phyloP scores from a whole-genome alignment of 2,888 invertebrate genomes.

The Lasioglossum marginatum region DNA sequence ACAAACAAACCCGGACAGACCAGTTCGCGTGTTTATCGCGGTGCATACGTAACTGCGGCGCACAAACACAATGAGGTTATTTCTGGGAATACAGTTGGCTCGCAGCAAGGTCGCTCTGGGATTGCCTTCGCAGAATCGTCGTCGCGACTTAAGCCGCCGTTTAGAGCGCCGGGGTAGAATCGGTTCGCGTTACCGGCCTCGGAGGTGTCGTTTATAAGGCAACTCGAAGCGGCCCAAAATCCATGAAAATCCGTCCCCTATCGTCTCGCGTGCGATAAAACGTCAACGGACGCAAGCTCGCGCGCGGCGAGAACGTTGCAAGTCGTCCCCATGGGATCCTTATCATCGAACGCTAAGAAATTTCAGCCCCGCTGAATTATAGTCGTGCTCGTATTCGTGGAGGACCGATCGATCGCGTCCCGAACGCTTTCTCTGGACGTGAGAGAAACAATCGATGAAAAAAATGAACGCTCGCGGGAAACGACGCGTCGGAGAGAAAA shows the following conservation, averaged over 20 bases:
- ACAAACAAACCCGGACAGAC: neutral
- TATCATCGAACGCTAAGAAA: conserved; percentile 20
- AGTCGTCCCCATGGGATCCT: conserved; percentile 21
- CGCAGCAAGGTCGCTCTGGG: conserved; percentile 30
- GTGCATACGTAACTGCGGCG: neutral
- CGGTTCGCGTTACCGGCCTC: conserved; percentile 60
- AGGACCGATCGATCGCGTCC: neutral
- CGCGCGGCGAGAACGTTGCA: conserved; percentile 38
- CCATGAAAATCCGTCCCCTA: conserved; percentile 60
- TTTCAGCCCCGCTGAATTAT: neutral
- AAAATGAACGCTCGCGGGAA: neutral
- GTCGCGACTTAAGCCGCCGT: conserved; percentile 71
- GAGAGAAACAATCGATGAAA: neutral
- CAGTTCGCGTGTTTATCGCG: neutral
- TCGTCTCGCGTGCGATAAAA: conserved; percentile 57
- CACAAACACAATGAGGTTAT: conserved; percentile 37
- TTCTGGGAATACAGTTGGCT: conserved; percentile 43
- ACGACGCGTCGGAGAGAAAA: neutral
- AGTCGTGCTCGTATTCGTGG: neutral
- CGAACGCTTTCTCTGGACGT: neutral
- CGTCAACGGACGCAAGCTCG: conserved; percentile 40
- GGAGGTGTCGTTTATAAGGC: conserved; percentile 56
- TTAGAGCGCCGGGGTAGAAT: conserved; percentile 61
- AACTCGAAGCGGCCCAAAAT: conserved; percentile 59
- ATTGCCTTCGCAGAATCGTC: conserved; percentile 62